Conservation (phyloP, 1,140 invertebrate species). For the Sitophilus oryzae region DNA sequence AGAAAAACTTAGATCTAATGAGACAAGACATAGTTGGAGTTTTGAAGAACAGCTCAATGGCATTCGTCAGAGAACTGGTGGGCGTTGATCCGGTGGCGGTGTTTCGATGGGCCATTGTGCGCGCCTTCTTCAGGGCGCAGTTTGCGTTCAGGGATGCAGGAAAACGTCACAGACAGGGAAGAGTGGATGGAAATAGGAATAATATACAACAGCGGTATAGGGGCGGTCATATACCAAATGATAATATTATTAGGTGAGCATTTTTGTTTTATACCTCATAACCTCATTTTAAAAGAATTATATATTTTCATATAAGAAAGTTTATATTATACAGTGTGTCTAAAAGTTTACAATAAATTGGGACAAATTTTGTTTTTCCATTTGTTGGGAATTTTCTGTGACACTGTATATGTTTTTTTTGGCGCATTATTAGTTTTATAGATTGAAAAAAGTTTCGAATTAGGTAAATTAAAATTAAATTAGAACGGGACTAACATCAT, state of each 20-base stretch:
- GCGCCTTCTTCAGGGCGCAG: slow-evolving; percentile 84
- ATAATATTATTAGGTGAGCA: slow-evolving; percentile 46
- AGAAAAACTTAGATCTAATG: slow-evolving; percentile 95
- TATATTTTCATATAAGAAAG: background rate
- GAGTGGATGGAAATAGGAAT: slow-evolving; percentile 55
- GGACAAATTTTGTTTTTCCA: too few species aligned
- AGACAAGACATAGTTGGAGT: slow-evolving; percentile 88
- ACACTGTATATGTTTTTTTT: too few species aligned
- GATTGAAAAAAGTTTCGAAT: too few species aligned
- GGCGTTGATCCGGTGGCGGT: slow-evolving; percentile 92
- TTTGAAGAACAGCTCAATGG: slow-evolving; percentile 86
- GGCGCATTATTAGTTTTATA: too few species aligned
- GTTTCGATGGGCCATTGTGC: slow-evolving; percentile 88
- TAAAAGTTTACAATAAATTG: too few species aligned
- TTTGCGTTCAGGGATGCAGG: slow-evolving; percentile 88
- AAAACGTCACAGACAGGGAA: slow-evolving; percentile 59
- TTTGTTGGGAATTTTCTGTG: too few species aligned
- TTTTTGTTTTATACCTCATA: background rate
- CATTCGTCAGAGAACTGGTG: slow-evolving; percentile 89
- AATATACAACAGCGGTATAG: slow-evolving; percentile 46
- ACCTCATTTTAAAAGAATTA: too few species aligned
- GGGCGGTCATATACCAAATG: slow-evolving; percentile 64
- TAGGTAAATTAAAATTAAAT: background rate
- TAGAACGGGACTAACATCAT: background rate
- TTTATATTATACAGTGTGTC: too few species aligned